Conservation (phyloP, 2,113 vertebrate species). For the Xiphophorus maculatus region DNA sequence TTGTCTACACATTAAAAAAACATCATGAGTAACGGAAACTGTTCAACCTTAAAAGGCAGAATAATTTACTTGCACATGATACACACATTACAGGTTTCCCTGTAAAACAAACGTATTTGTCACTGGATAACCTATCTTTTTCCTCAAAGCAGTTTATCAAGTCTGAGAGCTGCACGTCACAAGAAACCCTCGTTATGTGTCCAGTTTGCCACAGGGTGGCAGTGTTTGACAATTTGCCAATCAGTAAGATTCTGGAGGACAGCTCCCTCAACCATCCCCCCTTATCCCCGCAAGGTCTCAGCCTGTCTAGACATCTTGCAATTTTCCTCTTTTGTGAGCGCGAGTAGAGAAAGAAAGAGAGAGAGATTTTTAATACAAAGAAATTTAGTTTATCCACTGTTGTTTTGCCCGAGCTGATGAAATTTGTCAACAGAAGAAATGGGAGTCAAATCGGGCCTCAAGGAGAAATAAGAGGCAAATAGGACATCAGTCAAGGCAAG, state of each 20-base stretch:
- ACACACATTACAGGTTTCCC: neutral
- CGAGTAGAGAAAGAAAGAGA: neutral
- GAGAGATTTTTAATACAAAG: conserved; percentile 10
- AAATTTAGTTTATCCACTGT: conserved; percentile 19
- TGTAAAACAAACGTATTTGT: neutral
- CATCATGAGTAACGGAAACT: neutral
- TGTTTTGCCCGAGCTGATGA: conserved; percentile 45
- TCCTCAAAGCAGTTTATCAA: neutral
- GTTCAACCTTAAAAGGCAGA: neutral
- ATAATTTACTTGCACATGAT: neutral
- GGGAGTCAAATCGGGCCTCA: conserved; percentile 42
- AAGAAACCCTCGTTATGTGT: neutral
- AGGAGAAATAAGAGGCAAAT: conserved; percentile 33
- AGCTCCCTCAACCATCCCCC: conserved; percentile 14
- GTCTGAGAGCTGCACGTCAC: neutral
- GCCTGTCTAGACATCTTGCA: conserved; percentile 56
- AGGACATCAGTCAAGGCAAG: conserved; percentile 41
- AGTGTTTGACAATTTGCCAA: conserved; percentile 42
- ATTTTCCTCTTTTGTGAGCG: conserved; percentile 39
- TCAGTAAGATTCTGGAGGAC: conserved; percentile 21
- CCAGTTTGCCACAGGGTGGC: conserved; percentile 48
- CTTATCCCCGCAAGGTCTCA: conserved; percentile 45
- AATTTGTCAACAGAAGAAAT: conserved; percentile 59
- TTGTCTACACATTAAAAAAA: neutral
- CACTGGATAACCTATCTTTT: neutral